Conservation (phyloP, 2,113 vertebrate genomes). For the Alouatta palliata region DNA sequence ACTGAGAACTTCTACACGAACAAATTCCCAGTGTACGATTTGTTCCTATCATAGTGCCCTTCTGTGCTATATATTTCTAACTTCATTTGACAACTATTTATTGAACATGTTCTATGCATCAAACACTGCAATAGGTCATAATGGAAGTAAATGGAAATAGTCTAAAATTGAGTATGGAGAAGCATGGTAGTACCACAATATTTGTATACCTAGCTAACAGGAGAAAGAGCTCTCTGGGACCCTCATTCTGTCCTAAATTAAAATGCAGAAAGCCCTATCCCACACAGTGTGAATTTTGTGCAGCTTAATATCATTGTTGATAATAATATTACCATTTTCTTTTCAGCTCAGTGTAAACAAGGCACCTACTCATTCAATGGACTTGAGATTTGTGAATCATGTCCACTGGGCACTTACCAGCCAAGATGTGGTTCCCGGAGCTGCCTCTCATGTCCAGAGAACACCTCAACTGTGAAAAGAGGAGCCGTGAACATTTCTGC, state of each 20-base stretch:
- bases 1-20: not conserved
- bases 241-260: not conserved
- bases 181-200: not conserved
- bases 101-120: not conserved
- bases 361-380: conserved; percentile 95
- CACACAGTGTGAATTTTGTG: not conserved
- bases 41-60: not conserved
- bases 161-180: not conserved
- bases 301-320: not conserved
- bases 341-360: conserved; percentile 94
- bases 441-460: conserved; percentile 90
- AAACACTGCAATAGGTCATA: not conserved
- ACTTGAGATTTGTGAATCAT: conserved; percentile 97
- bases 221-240: not conserved
- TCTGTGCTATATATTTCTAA: not conserved
- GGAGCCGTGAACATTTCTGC: conserved; percentile 91
- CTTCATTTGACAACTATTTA: not conserved
- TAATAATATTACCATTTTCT: conserved; percentile 57
- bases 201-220: not conserved
- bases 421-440: conserved; percentile 87
- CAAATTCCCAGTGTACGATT: not conserved
- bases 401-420: conserved; percentile 94
- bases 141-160: not conserved
- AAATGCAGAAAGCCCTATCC: not conserved
- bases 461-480: conserved; percentile 94